Conservation (phyloP, 2,888 invertebrate species). For the Apotomis turbidana region DNA sequence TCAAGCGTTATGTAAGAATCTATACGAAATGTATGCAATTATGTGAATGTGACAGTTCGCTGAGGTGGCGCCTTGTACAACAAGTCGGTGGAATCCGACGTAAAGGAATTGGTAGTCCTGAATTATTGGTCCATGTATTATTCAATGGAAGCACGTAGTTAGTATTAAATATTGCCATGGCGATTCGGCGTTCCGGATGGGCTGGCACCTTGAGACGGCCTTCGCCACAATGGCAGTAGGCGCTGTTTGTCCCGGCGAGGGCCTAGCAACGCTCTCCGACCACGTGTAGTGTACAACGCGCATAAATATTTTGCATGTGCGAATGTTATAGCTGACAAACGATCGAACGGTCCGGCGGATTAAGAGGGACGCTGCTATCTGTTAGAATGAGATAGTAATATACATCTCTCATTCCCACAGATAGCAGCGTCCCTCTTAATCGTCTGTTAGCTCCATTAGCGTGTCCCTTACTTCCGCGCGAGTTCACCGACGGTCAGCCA, state of each 20-base stretch:
- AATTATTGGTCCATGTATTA: no score
- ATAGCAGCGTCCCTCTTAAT: no score
- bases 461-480: slow-evolving; percentile 33
- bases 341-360: no score
- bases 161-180: slow-evolving; percentile 51
- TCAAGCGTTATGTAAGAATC: no score
- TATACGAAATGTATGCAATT: no score
- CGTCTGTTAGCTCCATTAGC: slow-evolving; percentile 9
- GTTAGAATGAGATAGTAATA: no score
- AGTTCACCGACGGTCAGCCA: slow-evolving; percentile 38
- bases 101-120: no score
- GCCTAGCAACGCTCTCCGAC: slow-evolving; percentile 42
- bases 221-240: slow-evolving; percentile 59
- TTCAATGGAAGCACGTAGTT: slow-evolving; percentile 47
- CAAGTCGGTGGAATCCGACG: no score
- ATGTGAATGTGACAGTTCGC: no score
- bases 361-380: no score
- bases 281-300: slow-evolving; percentile 22
- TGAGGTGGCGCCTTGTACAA: no score
- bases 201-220: slow-evolving; percentile 59
- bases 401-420: no score
- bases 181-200: slow-evolving; percentile 57
- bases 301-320: slow-evolving; percentile 29
- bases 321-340: slow-evolving; percentile 5
- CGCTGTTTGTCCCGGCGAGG: slow-evolving; percentile 47